Evolutionary conservation across 2,113 vertebrate genomes (phyloP), one percentile per base, ranked within the genome.

Genomic region (Ptychochromis oligacanthus): DNA sequence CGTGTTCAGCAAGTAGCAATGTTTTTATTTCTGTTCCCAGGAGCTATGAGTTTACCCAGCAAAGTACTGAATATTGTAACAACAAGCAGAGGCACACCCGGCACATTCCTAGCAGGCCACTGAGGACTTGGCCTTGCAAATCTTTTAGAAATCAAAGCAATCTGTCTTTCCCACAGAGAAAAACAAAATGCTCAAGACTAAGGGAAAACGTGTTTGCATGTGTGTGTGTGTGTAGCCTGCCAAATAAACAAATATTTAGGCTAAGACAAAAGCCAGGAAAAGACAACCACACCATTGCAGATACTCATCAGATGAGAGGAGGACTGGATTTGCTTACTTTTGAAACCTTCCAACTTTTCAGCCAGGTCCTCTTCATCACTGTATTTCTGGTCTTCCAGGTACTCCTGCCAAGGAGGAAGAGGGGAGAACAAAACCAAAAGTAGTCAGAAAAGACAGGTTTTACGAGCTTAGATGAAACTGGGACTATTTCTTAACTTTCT

Each of bases 351-450:
- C 58, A 99, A 81, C 88, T 99, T 99, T 36, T 97, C 96, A 0
- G 96, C 93, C 88, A 99, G 94, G 89, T 97, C 96, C 56, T 99
- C 98, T 89, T 98, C 97, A 94, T 99, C 96, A 1, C 96, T 95
- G 94, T 97, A 99, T 91, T 99, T 99, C 84, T 99, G 97, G 93
- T 99, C 98, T 88, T 97, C 97, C 90, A 99, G 94, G 82, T 97
- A 99, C 88, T 99, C 98, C 98, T 99, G 83, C 13, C 28, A 24
- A 72, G 8, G 40, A 52, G 8, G 20, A 70, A 28, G 34, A 36
- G 11, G 13, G 22, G 9, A 7, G 24, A 34, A 70, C 24, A 60
- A 75, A 40, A 57, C 34, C 57, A 10, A 67, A 46, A 10, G 7
- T 10, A 1, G 22, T 56, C 10, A 85, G 18, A 60, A 78, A 26